A percentile compares a stretch with the other conserved stretches of the same genome.
phyloP scores from a whole-genome alignment of 2,797 vertebrate species.

The Epinephelus coioides region DNA sequence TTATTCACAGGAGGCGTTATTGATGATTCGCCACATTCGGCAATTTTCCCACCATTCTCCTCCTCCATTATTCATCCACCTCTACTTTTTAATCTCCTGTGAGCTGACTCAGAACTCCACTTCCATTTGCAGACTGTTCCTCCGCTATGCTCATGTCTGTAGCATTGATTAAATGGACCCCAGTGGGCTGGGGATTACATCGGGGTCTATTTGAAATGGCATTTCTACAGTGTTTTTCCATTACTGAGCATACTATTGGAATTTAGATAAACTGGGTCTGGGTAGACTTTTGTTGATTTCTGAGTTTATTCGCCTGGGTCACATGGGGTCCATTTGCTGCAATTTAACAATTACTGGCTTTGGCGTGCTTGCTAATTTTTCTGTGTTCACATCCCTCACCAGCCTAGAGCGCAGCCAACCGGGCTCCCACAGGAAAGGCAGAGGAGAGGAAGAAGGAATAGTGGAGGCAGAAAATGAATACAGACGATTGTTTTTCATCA shows the following conservation, averaged over 20 bases:
- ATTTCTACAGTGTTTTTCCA: slow-evolving; percentile 82
- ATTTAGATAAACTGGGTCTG: slow-evolving; percentile 78
- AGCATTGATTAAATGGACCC: slow-evolving; percentile 88
- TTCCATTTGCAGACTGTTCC: slow-evolving; percentile 86
- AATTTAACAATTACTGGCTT: slow-evolving; percentile 77
- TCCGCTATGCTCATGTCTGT: slow-evolving; percentile 84
- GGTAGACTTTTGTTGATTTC: slow-evolving; percentile 70
- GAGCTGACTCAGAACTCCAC: slow-evolving; percentile 88
- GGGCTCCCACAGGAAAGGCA: slow-evolving; percentile 67
- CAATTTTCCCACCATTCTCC: slow-evolving; percentile 85
- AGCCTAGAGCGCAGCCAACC: slow-evolving; percentile 59
- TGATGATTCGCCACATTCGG: slow-evolving; percentile 87
- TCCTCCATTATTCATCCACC: slow-evolving; percentile 88
- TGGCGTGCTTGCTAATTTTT: slow-evolving; percentile 72
- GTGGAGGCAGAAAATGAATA: slow-evolving; percentile 64
- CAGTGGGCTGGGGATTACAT: slow-evolving; percentile 84
- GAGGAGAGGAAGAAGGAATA: slow-evolving; percentile 46
- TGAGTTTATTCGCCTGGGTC: slow-evolving; percentile 70
- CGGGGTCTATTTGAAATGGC: slow-evolving; percentile 85
- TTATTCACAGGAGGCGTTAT: slow-evolving; percentile 85
- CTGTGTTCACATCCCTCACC: slow-evolving; percentile 61
- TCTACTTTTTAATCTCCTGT: slow-evolving; percentile 89
- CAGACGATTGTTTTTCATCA: slow-evolving; percentile 76
- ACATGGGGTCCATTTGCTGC: slow-evolving; percentile 76
- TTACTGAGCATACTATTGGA: slow-evolving; percentile 81